These are phyloP conservation scores for Dasypogon diadema DNA, from an alignment of 2,888 invertebrate species.

Conservation along the genomic window DNA sequence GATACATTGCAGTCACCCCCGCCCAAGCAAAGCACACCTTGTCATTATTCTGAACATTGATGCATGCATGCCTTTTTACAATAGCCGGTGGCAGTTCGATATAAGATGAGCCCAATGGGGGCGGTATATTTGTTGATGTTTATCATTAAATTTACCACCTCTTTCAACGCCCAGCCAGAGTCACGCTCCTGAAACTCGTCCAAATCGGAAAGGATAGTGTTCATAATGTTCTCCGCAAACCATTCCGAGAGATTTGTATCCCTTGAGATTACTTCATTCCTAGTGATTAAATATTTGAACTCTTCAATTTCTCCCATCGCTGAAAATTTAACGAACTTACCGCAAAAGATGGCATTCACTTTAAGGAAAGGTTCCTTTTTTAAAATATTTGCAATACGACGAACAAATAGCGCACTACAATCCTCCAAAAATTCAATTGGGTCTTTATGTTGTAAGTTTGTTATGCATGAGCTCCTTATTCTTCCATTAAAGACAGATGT, in stretches of 20 bases:
- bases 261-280: too few species aligned
- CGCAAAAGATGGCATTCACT: not conserved
- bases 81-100: not conserved
- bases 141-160: conserved; percentile 9
- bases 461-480: too few species aligned
- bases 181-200: conserved; percentile 28
- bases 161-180: not conserved
- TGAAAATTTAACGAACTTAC: too few species aligned
- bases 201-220: conserved; percentile 22
- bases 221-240: too few species aligned
- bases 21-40: conserved; percentile 27
- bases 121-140: not conserved
- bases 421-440: too few species aligned
- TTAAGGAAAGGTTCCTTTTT: not conserved
- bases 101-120: not conserved
- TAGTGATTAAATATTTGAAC: too few species aligned
- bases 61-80: not conserved
- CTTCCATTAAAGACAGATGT: too few species aligned
- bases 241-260: too few species aligned
- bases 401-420: too few species aligned
- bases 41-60: not conserved
- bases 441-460: too few species aligned
- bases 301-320: too few species aligned
- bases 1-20: conserved; percentile 15
- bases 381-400: too few species aligned